These are phyloP conservation scores for Drosophila quinaria DNA, from an alignment of 2,888 invertebrate species.

Conservation along the genomic window DNA sequence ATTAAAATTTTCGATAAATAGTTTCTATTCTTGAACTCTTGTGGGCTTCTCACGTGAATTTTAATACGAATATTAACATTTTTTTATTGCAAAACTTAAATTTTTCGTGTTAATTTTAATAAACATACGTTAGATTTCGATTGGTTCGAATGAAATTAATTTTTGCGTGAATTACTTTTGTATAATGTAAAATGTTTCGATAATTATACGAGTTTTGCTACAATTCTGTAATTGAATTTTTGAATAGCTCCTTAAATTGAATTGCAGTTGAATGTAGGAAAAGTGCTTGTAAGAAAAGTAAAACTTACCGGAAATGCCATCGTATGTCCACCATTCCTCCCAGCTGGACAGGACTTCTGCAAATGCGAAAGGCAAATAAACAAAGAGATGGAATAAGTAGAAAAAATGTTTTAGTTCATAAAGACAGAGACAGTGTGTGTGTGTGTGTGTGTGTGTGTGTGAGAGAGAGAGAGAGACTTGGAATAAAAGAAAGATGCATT, in stretches of 20 bases:
- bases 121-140: neutral
- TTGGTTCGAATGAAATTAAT: neutral
- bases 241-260: slow-evolving; percentile 12
- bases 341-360: slow-evolving; percentile 88
- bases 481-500: slow-evolving; percentile 33
- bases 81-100: too few species aligned
- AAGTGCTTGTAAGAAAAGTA: too few species aligned
- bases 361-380: slow-evolving; percentile 48
- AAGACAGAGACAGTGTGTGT: neutral
- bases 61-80: too few species aligned
- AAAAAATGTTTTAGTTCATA: slow-evolving; percentile 25
- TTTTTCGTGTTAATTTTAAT: too few species aligned
- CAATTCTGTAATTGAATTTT: neutral
- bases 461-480: too few species aligned
- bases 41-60: too few species aligned
- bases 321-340: slow-evolving; percentile 99
- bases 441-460: too few species aligned
- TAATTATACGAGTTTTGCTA: neutral
- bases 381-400: slow-evolving; percentile 5
- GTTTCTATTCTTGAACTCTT: too few species aligned
- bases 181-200: neutral
- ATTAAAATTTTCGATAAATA: too few species aligned
- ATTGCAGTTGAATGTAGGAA: neutral
- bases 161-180: neutral
- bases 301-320: slow-evolving; percentile 96